phyloP scores from a whole-genome alignment of 2,113 vertebrate species.

The Thymallus thymallus region DNA sequence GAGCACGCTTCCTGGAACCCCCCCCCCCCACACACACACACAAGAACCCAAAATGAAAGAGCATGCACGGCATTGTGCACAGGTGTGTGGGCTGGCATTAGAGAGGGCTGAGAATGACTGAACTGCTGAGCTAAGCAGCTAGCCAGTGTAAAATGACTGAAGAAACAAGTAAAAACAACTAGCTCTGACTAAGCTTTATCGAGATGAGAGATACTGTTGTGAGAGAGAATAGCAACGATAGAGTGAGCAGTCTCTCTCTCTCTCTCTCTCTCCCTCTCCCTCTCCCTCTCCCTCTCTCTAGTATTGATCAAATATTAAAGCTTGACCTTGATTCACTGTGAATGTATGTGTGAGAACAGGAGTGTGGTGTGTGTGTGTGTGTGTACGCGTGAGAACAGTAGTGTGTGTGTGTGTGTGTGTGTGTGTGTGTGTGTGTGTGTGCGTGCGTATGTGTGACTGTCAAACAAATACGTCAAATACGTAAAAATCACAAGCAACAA shows the following conservation, averaged over 20 bases:
- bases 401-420: background rate
- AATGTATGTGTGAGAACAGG: background rate
- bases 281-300: background rate
- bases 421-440: conserved; percentile 8
- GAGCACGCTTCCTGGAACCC: background rate
- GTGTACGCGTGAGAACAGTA: background rate
- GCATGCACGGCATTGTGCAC: background rate
- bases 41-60: background rate
- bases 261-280: too few species aligned
- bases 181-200: too few species aligned
- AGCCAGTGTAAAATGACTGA: background rate
- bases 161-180: too few species aligned
- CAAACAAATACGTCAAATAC: background rate
- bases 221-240: background rate
- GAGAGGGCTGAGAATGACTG: background rate
- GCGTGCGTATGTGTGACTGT: background rate
- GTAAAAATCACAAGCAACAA: background rate
- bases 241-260: background rate
- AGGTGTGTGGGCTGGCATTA: background rate
- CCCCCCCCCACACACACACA: background rate
- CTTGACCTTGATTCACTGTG: background rate
- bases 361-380: background rate
- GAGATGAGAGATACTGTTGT: background rate
- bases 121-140: background rate
- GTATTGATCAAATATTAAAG: conserved; percentile 1